Percentiles rank a stretch among this genome's conserved stretches.
These are phyloP conservation scores for Gymnoscopelus microlampas DNA, from an alignment of 2,797 vertebrate genomes.

Conservation along the genomic window DNA sequence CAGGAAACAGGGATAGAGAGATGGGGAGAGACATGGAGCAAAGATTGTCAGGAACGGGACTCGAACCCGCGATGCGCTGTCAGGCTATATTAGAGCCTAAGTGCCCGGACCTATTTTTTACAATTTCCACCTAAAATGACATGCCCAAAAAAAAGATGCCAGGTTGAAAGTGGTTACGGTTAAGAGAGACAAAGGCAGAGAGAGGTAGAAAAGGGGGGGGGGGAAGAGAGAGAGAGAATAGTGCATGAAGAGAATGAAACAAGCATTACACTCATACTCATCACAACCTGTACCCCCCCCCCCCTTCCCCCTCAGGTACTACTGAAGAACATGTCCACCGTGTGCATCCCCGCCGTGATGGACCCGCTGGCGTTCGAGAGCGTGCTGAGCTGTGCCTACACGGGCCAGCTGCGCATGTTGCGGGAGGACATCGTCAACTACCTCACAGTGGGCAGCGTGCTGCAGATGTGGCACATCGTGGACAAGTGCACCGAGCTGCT, in stretches of 20 bases:
- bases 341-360: slow-evolving; percentile 91
- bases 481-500: slow-evolving; percentile 96
- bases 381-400: slow-evolving; percentile 92
- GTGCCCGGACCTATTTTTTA: no score
- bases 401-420: slow-evolving; percentile 88
- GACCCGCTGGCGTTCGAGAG: slow-evolving; percentile 92
- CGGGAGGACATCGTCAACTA: slow-evolving; percentile 93
- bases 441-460: slow-evolving; percentile 93
- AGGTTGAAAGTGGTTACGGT: not conserved
- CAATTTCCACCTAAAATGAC: no score
- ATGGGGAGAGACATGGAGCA: no score
- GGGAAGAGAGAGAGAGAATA: not conserved
- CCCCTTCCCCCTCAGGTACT: slow-evolving; percentile 76
- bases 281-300: not conserved
- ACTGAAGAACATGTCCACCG: slow-evolving; percentile 91
- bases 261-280: not conserved
- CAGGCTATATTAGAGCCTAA: no score
- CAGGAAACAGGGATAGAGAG: no score
- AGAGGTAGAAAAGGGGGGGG: not conserved
- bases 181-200: no score
- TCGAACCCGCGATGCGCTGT: no score
- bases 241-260: no score
- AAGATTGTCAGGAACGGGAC: no score
- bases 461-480: slow-evolving; percentile 99
- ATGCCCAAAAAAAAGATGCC: no score